Evolutionary conservation across 2,888 invertebrate species (phyloP), one percentile per base, ranked within the genome.

Genomic region (Ernsta delagoae): DNA sequence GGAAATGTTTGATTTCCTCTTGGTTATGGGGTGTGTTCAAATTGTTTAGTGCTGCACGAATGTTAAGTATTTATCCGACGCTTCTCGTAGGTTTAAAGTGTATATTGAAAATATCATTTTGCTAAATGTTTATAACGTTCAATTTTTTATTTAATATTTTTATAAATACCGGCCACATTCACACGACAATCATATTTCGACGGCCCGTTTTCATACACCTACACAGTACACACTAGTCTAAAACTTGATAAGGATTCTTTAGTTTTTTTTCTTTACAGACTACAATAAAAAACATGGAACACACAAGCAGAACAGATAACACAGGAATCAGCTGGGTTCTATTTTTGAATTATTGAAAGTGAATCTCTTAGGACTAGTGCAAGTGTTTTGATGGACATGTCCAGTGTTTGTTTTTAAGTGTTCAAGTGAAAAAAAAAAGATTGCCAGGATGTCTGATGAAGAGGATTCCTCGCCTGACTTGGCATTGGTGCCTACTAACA

Each of bases 391-490:
- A 75, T 73, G 79, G 82, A 81, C 78, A 82, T 81, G 85, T 79
- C 79, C 11, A 12, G 80, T 83, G 79, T 79, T 74, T 73, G 66
- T 70, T 66, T 56, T 69, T 71, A 56, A 67, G 70, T 72, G 69
- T 50, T 53, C 70, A 75, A 73, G 68, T 61, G 59, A 65, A 65
- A 61, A 72, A 61, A 72, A 43, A 43, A 43, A 43, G 11, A 8
- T 8, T 60, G 69, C 65, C 74, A 86, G 77, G 71, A 94, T 94
- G 94, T 93, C 94, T 56, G 94, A 94, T 61, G 94, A 94, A 65
- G 94, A 93, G 72, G 93, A 93, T 61, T 87, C 89, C 1, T 91
- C 92, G 24, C 87, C 92, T 5, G 93, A 93, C 67, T 80, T 86
- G 87, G 92, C 88, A 0, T 77, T 92, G 74, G 85, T 82, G 73